These are phyloP conservation scores for Papilio demoleus DNA, from an alignment of 2,888 invertebrate species.

Conservation along the genomic window DNA sequence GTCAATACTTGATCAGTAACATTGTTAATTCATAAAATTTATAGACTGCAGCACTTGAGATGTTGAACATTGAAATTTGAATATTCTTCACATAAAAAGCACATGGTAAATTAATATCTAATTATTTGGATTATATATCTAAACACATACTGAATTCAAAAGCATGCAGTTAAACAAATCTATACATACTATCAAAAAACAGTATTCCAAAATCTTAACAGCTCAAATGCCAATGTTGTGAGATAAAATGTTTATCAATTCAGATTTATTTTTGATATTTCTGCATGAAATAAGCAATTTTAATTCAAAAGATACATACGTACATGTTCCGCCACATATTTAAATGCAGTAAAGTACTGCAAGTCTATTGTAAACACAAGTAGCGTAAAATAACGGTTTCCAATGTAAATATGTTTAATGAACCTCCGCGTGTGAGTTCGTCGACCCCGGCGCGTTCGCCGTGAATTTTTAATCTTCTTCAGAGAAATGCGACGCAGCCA, in stretches of 20 bases:
- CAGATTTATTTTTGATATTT: background rate
- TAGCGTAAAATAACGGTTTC: slow-evolving; percentile 33
- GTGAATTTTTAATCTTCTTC: slow-evolving; percentile 42
- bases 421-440: slow-evolving; percentile 65
- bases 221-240: too few species aligned
- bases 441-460: slow-evolving; percentile 67
- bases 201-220: background rate
- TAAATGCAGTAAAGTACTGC: slow-evolving; percentile 11
- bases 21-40: too few species aligned
- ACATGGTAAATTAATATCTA: too few species aligned
- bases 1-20: too few species aligned
- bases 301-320: background rate
- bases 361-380: slow-evolving; percentile 26
- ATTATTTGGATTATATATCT: too few species aligned
- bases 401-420: slow-evolving; percentile 24
- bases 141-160: too few species aligned
- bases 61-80: too few species aligned
- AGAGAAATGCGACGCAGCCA: slow-evolving; percentile 64
- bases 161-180: too few species aligned
- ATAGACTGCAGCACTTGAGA: too few species aligned
- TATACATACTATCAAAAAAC: background rate
- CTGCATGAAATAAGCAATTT: background rate
- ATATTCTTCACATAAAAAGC: too few species aligned
- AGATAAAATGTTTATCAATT: too few species aligned
- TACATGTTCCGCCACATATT: background rate